Base-by-base conservation (phyloP, 2,888 invertebrate species). In the Temnothorax ravouxi region DNA sequence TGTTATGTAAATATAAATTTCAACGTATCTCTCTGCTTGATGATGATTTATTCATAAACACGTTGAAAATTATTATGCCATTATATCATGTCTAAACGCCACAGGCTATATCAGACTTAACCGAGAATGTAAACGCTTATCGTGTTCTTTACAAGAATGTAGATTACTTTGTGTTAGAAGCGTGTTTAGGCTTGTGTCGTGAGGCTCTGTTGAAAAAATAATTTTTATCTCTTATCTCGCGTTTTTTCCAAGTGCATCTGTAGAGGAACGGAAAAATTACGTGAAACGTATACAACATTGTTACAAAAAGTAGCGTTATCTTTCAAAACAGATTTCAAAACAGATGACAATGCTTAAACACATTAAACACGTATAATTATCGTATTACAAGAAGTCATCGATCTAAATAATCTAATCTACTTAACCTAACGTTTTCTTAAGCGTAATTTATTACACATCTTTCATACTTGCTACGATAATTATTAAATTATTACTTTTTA, bases 1-100 rank as follows among this genome's bases (percentile, higher is more conserved):
- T 38, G 34, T 34, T 34, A 13, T 50, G 41, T n/a, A 3, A 52
- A 11, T 50, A 76, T 6, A 67, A 21, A 59, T 47, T 69, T 25
- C 8, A 29, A n/a, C 4, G 0, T 41, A 25, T 67, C 2, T 59
- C 1, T 79, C 18, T 69, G 34, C 25, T 79, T 38, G 25, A 44
- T 44, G 25, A 44, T 44, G 21, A 38, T 69, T 80, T 80, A 79
- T 80, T 80, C 56, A 59, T 80, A 80, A 79, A 69, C 34, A 21
- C 4, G 18, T 34, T 59, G 71, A 25, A 61, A 59, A 71, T 80
- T 34, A 80, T n/a, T n/a, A n/a, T n/a, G n/a, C n/a, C n/a, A n/a
- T n/a, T n/a, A n/a, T n/a, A n/a, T 56, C 2, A 9, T 56, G 2
- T 69, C 6, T 54, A 72, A 76, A 25, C 50, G 15, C 3, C 44